These are phyloP conservation scores for Hipposideros larvatus DNA, from an alignment of 2,797 vertebrate genomes.

Conservation along the genomic window DNA sequence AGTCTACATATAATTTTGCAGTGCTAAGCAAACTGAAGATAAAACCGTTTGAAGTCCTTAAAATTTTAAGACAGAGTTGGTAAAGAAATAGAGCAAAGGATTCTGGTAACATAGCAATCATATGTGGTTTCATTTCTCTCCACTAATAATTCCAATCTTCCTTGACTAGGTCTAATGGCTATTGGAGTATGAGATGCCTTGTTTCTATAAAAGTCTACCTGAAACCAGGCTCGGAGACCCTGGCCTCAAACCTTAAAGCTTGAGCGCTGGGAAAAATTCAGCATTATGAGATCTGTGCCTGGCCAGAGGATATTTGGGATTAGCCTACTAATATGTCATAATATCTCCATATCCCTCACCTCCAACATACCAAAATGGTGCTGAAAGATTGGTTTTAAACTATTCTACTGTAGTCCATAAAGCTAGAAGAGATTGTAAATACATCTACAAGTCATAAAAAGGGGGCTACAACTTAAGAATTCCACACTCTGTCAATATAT, in stretches of 20 bases:
- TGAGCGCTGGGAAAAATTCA: background rate
- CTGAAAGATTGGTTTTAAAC: background rate
- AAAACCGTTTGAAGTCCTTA: background rate
- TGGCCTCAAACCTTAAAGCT: background rate
- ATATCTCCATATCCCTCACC: too few species aligned
- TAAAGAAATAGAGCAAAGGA: background rate
- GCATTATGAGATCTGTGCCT: background rate
- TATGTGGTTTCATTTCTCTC: background rate
- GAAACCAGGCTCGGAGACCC: background rate
- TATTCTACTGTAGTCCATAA: background rate
- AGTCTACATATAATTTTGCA: background rate
- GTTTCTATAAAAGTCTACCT: background rate
- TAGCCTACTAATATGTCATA: background rate
- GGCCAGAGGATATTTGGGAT: background rate
- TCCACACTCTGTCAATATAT: background rate
- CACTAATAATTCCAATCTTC: background rate
- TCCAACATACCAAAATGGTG: background rate
- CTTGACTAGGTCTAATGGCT: background rate
- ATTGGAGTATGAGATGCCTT: background rate
- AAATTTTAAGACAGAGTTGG: background rate
- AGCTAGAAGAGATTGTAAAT: background rate
- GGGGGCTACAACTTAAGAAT: background rate
- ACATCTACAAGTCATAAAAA: background rate
- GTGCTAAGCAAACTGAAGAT: background rate
- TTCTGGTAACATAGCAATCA: background rate